Conservation (phyloP, 2,113 vertebrate species). For the Antigone vipio region DNA sequence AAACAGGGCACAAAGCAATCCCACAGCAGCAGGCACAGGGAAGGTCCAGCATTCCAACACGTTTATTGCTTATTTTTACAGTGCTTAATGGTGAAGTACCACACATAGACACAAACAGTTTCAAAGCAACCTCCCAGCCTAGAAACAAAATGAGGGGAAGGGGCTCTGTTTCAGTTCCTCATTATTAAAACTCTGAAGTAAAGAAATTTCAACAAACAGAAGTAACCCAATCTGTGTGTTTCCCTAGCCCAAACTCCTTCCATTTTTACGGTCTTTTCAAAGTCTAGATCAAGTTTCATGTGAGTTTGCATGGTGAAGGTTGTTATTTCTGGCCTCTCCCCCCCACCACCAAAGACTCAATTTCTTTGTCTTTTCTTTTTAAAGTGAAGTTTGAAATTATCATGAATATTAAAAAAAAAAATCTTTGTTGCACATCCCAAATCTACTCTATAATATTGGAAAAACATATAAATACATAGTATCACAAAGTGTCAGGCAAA, state of each 20-base stretch:
- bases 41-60: conserved; percentile 52
- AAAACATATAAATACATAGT: background rate
- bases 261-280: conserved; percentile 3
- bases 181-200: conserved; percentile 49
- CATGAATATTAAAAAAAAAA: background rate
- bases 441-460: background rate
- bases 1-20: background rate
- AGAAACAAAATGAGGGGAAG: conserved; percentile 37
- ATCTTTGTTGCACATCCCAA: background rate
- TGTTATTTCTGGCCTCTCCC: background rate
- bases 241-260: background rate
- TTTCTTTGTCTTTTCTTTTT: background rate
- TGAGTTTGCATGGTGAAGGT: background rate
- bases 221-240: conserved; percentile 44
- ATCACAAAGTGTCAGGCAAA: background rate
- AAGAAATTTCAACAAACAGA: conserved; percentile 62
- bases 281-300: conserved; percentile 40
- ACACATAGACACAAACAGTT: conserved; percentile 10
- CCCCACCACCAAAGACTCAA: background rate
- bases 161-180: conserved; percentile 37
- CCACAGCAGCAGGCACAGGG: background rate
- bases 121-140: conserved; percentile 22
- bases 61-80: conserved; percentile 44
- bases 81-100: conserved; percentile 9
- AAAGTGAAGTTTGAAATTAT: background rate